Base-by-base conservation (phyloP, 2,797 vertebrate genomes). In the Pipistrellus pipistrellus region DNA sequence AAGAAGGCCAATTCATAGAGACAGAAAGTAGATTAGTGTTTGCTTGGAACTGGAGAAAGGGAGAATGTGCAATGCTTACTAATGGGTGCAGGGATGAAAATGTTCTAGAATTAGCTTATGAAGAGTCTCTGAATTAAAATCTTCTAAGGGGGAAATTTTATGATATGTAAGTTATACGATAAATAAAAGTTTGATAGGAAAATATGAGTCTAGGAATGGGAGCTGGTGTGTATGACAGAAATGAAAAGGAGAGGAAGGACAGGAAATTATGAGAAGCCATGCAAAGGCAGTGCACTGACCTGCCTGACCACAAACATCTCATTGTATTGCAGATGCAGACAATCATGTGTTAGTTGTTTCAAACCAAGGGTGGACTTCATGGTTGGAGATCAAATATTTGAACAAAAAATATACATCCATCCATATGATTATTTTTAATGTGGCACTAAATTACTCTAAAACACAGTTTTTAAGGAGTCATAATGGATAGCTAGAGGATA, bases 361-460 rank as follows among this genome's bases (percentile, higher is more conserved):
- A 41, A 91, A 68, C 32, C 66, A 35, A 73, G 32, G 35, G 30
- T 59, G 35, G 9, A 66, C 48, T 66, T 78, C 71, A 68, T 32
- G 9, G 32, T 14, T 72, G n/a, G n/a, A 51, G 57, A 80, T 73
- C 51, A 88, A 87, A 59, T 77, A 72, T 48, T 44, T 86, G 32
- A 38, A 53, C 14, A 59, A 96, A 69, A 69, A 77, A 27, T 75
- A 62, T 30, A 10, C 68, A 51, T 2, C 32, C 21, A n/a, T 86
- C 38, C 32, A 75, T 72, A 72, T n/a, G n/a, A 80, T 84, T 77
- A 73, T 85, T 85, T 91, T 85, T 59, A 85, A 88, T 17, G 12
- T 81, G 66, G 80, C 35, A 88, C 30, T 75, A 85, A 87, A 84
- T 86, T 62, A 73, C 30, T 44, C 1, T 53, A 68, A 85, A 85